Evolutionary conservation across 2,113 vertebrate genomes (phyloP).

Genomic region (Steatornis caripensis): DNA sequence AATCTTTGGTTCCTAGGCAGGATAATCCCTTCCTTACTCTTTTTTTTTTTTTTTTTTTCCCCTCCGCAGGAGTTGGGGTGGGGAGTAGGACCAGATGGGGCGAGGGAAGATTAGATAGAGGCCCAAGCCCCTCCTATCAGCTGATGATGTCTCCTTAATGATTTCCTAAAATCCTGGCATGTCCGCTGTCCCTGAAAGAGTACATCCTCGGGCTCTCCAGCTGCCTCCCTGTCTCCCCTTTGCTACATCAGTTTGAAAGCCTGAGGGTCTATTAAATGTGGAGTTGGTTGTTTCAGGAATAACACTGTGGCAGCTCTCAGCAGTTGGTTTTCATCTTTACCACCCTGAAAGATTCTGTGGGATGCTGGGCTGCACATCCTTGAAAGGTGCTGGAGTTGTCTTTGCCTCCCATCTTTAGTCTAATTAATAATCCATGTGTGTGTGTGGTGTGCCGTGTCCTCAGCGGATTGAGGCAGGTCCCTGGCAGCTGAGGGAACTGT

Average conservation of each 20-base stretch:
- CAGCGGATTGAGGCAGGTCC: neutral
- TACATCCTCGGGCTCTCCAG: neutral
- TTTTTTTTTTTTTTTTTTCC: too few species aligned
- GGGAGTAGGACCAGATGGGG: too few species aligned
- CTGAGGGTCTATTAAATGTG: neutral
- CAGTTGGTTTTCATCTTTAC: neutral
- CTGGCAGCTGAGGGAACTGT: neutral
- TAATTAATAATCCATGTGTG: neutral
- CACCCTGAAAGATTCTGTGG: neutral
- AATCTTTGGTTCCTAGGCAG: neutral
- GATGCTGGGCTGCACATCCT: neutral
- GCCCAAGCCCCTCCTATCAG: neutral
- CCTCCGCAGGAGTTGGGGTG: too few species aligned
- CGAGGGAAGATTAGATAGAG: neutral
- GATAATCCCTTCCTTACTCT: neutral
- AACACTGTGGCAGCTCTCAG: neutral
- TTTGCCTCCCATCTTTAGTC: neutral
- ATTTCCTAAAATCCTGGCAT: neutral
- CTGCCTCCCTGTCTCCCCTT: neutral
- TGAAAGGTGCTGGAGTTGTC: neutral
- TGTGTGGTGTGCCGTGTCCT: neutral
- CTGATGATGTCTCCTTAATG: neutral
- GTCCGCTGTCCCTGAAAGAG: neutral
- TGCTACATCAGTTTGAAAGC: neutral
- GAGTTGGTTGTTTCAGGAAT: neutral